phyloP scores from a whole-genome alignment of 2,797 vertebrate genomes.

The Falco naumanni region DNA sequence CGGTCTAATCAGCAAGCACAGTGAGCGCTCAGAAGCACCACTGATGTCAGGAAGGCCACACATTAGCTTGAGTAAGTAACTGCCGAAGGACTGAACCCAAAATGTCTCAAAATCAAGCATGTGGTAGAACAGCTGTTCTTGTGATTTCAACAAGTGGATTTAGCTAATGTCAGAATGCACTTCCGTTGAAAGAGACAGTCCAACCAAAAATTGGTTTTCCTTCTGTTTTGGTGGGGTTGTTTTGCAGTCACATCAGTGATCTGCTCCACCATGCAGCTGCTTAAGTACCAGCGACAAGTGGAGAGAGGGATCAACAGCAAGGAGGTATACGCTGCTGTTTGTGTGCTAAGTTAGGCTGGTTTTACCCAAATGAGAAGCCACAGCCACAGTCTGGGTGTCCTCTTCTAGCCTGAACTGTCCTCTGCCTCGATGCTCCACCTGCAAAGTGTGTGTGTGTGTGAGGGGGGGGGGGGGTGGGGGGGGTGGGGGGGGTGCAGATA shows the following conservation, averaged over 20 bases:
- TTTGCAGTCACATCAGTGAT: background rate
- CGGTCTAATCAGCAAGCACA: background rate
- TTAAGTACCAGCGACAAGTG: background rate
- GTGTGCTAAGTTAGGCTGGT: background rate
- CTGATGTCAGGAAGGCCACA: rapidly evolving
- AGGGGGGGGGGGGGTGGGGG: too few species aligned
- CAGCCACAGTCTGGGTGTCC: background rate
- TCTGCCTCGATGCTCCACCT: background rate
- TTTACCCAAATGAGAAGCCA: background rate
- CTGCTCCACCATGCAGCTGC: background rate
- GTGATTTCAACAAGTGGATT: background rate
- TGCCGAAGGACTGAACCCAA: background rate
- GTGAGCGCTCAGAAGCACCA: background rate
- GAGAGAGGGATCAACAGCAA: background rate
- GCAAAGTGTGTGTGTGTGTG: background rate
- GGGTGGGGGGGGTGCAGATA: background rate
- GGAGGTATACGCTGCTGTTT: background rate
- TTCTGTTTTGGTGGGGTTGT: background rate
- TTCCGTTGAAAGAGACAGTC: background rate
- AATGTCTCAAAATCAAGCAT: background rate
- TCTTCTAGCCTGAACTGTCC: background rate
- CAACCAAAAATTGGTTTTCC: background rate
- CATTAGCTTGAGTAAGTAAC: background rate
- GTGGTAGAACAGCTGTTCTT: background rate
- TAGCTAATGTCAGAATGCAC: background rate